Evolutionary conservation across 2,797 vertebrate species (phyloP).

Genomic region (Rousettus madagascariensis): DNA sequence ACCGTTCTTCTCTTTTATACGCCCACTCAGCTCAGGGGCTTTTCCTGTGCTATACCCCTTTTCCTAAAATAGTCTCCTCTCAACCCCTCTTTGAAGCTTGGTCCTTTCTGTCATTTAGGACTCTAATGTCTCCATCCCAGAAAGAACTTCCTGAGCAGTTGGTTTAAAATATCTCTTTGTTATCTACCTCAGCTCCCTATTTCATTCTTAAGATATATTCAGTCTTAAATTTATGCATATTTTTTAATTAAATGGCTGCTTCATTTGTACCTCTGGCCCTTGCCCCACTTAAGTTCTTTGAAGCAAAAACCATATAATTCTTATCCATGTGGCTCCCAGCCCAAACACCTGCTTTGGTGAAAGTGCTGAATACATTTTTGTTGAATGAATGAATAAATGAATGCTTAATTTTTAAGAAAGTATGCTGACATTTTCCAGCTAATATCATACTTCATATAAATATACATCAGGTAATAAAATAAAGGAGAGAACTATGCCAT

Average conservation of each 20-base stretch:
- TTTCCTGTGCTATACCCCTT: neutral
- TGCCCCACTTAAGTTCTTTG: neutral
- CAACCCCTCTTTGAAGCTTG: accelerated
- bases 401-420: neutral
- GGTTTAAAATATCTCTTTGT: neutral
- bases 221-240: neutral
- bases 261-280: neutral
- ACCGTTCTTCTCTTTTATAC: neutral
- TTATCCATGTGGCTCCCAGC: neutral
- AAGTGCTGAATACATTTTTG: neutral
- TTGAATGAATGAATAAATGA: neutral
- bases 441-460: neutral
- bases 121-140: neutral
- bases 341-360: neutral
- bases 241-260: neutral
- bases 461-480: neutral
- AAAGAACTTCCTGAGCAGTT: neutral
- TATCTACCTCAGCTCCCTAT: neutral
- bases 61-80: neutral
- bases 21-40: neutral
- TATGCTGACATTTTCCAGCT: neutral
- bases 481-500: neutral
- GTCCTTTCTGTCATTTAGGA: neutral
- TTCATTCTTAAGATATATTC: neutral
- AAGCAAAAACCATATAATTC: neutral